Base-by-base conservation (phyloP, 2,797 vertebrate species). In the Pelodytes ibericus region DNA sequence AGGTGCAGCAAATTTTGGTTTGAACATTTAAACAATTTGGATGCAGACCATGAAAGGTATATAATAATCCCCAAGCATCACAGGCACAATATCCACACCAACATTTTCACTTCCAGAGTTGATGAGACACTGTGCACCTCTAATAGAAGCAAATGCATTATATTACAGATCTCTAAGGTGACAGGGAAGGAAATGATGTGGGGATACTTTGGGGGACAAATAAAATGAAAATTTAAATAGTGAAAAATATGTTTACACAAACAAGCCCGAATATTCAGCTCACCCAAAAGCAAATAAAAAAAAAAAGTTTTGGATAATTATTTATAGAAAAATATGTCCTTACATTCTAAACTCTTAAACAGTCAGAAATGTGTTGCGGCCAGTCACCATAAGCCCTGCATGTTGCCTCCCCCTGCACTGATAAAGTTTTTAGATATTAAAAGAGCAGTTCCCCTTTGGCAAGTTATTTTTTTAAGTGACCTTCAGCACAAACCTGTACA, bases 1-100 rank as follows among this genome's bases (percentile, higher is more conserved):
- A 51, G 63, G 18, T n/a, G 63, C 13, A 27, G 6, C 24, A 4
- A 22, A 61, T 75, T 75, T 75, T 75, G 57, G 64, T 39, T 33
- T 60, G n/a, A 29, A 29, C 10, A 33, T 10, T n/a, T 33, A 67
- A 72, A 53, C 10, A n/a, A 51, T 26, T 26, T 58, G 20, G 20
- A 58, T 26, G 10, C 10, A 11, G 3, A 27, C 47, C 47, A 58
- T 9, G 18, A 9, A 27, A 58, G 24, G 15, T 27, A 26, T 9
- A 58, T n/a, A 27, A 39, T 26, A 11, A 47, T 27, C 29, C 41
- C 44, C 31, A 58, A 58, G 8, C 31, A 49, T 26, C 25, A 44
- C 24, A 39, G 3, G 2, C 18, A 24, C 0, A 8, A 29, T 33
- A 31, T 20, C 56, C 7, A 4, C 2, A 3, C 59, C 11, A 58